Evolutionary conservation across 2,888 invertebrate species (phyloP).

Genomic region (Punctoribates punctum): DNA sequence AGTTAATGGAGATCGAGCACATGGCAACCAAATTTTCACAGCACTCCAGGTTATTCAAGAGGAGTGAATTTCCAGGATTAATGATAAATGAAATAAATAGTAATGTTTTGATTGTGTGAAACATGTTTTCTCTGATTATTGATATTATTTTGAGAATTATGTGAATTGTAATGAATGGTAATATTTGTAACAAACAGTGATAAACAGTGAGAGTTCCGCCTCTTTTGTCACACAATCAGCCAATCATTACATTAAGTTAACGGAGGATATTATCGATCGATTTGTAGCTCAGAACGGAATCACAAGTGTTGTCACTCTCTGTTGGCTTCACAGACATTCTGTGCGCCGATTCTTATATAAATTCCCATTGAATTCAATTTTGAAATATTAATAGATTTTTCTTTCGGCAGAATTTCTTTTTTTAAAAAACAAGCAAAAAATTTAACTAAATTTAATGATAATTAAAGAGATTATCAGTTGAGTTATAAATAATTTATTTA

Average conservation of each 20-base stretch:
- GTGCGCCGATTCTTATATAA: background rate
- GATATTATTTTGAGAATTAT: background rate
- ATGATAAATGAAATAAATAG: too few relatives aligned
- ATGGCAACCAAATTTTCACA: too few relatives aligned
- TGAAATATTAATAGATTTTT: slow-evolving; percentile 8
- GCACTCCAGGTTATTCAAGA: too few relatives aligned
- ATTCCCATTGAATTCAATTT: background rate
- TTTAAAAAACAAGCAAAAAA: background rate
- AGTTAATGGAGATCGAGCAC: too few relatives aligned
- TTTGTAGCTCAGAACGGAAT: background rate
- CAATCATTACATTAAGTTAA: slow-evolving; percentile 35
- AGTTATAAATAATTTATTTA: too few relatives aligned
- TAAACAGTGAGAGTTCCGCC: background rate
- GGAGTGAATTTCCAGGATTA: too few relatives aligned
- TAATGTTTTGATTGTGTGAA: background rate
- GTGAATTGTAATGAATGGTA: background rate
- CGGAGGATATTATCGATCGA: slow-evolving; percentile 24
- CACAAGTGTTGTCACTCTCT: too few relatives aligned
- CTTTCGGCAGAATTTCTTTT: background rate
- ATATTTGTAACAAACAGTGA: background rate
- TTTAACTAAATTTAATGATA: background rate
- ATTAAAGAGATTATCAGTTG: background rate
- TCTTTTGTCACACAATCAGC: slow-evolving; percentile 20
- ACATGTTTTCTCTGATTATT: background rate
- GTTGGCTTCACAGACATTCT: background rate